Conservation (phyloP, 2,888 invertebrate genomes). For the Patella ulyssiponensis region DNA sequence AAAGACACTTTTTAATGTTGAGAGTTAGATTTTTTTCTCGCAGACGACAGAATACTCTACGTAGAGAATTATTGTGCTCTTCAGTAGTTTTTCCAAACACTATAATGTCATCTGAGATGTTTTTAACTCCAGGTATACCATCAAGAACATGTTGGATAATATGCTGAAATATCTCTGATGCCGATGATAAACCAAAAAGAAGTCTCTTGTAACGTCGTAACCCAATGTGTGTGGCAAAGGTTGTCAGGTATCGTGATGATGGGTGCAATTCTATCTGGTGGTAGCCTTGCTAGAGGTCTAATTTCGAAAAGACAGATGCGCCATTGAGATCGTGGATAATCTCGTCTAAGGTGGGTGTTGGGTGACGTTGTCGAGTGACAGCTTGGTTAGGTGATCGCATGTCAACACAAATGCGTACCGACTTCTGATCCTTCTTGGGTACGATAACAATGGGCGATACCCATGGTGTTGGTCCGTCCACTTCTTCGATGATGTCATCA, state of each 20-base stretch:
- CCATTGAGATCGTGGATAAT: constrained; percentile 41
- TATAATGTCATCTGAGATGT: constrained; percentile 47
- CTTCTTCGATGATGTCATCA: constrained; percentile 34
- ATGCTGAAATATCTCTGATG: too few species aligned
- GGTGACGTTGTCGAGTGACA: too few species aligned
- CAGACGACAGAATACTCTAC: too few species aligned
- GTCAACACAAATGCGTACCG: constrained; percentile 46
- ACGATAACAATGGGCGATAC: constrained; percentile 31
- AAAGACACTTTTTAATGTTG: too few species aligned
- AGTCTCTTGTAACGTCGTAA: constrained; percentile 39
- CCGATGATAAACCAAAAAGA: too few species aligned
- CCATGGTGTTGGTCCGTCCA: constrained; percentile 28
- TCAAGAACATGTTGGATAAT: constrained; percentile 28
- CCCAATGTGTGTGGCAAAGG: constrained; percentile 23
- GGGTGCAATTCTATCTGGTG: constrained; percentile 45
- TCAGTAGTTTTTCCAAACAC: constrained; percentile 36
- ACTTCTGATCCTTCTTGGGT: constrained; percentile 32
- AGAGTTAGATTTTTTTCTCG: too few species aligned
- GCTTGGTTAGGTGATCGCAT: constrained; percentile 46
- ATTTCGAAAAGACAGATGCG: constrained; percentile 41
- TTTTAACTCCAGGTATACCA: constrained; percentile 30
- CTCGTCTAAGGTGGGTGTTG: too few species aligned
- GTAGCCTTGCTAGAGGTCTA: constrained; percentile 43
- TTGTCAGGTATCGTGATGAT: constrained; percentile 34
- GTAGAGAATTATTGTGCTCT: constrained; percentile 33